Evolutionary conservation across 2,888 invertebrate species (phyloP).

Genomic region (Zeuzera pyrina): DNA sequence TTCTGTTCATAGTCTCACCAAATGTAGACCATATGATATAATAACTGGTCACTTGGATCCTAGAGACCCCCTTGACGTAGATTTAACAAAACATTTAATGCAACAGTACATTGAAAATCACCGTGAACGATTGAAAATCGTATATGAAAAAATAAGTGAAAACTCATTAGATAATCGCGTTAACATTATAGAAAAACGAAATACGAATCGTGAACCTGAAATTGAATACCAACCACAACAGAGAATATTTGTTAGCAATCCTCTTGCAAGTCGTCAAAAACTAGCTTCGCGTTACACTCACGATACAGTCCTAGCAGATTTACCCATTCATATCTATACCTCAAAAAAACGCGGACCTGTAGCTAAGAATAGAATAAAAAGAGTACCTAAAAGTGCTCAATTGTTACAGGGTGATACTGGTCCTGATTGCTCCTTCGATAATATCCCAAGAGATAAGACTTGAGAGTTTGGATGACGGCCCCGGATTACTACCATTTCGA

Average conservation of each 20-base stretch:
- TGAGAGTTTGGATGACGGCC: slow-evolving; percentile 14
- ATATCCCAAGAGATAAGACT: slow-evolving; percentile 15
- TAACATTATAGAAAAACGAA: slow-evolving; percentile 10
- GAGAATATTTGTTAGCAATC: no score
- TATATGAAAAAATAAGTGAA: slow-evolving; percentile 16
- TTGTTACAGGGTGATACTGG: slow-evolving; percentile 13
- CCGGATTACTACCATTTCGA: slow-evolving; percentile 9
- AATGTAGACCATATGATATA: slow-evolving; percentile 17
- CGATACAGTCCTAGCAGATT: slow-evolving; percentile 9
- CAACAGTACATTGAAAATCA: slow-evolving; percentile 19
- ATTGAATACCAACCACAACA: slow-evolving; percentile 3
- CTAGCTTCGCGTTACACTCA: slow-evolving; percentile 8
- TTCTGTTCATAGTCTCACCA: slow-evolving; percentile 15
- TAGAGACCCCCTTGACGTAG: slow-evolving; percentile 17
- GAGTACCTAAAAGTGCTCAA: slow-evolving; percentile 7
- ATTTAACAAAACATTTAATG: slow-evolving; percentile 15
- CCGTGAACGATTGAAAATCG: slow-evolving; percentile 11
- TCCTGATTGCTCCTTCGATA: slow-evolving; percentile 6
- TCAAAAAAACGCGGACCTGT: slow-evolving; percentile 9
- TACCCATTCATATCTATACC: slow-evolving; percentile 15
- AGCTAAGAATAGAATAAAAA: slow-evolving; percentile 12
- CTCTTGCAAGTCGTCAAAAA: slow-evolving; percentile 5
- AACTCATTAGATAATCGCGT: slow-evolving; percentile 9
- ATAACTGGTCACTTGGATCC: slow-evolving; percentile 21
- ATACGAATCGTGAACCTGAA: slow-evolving; percentile 15